Conservation (phyloP, 2,113 vertebrate genomes). For the Hystrix cristata region DNA sequence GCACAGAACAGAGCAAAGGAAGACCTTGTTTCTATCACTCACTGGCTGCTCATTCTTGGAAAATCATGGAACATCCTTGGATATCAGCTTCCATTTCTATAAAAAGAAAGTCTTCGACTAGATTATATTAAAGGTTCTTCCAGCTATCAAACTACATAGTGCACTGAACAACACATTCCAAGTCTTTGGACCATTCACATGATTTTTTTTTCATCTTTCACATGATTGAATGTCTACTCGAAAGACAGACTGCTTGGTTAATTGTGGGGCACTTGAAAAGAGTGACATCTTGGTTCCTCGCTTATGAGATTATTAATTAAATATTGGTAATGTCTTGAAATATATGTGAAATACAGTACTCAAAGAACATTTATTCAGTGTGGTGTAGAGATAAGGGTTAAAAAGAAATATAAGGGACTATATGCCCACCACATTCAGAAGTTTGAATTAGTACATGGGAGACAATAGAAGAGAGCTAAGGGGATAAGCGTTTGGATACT, state of each 20-base stretch:
- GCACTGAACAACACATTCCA: neutral
- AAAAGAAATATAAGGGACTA: neutral
- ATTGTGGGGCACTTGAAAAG: neutral
- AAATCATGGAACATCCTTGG: neutral
- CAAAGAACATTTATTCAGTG: neutral
- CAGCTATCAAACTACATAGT: neutral
- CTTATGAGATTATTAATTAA: neutral
- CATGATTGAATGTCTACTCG: neutral
- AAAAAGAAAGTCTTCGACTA: neutral
- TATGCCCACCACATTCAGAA: neutral
- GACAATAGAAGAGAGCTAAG: slow-evolving; percentile 11
- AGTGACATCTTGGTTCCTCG: neutral
- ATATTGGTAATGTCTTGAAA: neutral
- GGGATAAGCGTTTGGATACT: neutral
- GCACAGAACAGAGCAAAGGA: neutral
- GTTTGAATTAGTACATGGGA: neutral
- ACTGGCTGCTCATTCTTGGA: neutral
- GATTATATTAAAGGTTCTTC: neutral
- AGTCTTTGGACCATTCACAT: neutral
- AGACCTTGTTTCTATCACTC: neutral
- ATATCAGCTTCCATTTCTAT: neutral
- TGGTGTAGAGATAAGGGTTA: neutral
- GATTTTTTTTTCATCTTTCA: neutral
- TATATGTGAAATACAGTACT: neutral
- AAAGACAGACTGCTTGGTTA: neutral